A percentile compares a stretch with the other conserved stretches of the same genome.
phyloP scores from a whole-genome alignment of 2,113 vertebrate genomes.

The Pitta sordida region DNA sequence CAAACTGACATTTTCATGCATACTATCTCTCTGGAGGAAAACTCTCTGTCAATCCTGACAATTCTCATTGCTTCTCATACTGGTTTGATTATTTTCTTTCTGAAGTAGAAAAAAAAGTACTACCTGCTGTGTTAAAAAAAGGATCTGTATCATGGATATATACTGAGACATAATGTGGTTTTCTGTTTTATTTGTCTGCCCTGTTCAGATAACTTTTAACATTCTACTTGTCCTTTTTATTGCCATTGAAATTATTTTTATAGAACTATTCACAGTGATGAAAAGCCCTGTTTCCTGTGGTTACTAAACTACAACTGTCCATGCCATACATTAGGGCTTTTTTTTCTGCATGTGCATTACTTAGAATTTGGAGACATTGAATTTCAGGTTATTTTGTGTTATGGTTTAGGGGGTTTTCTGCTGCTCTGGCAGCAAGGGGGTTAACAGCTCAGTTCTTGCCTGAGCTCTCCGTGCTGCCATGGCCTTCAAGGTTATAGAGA shows the following conservation, averaged over 20 bases:
- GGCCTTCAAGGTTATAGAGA: no score
- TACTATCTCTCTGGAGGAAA: background rate
- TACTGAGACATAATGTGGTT: background rate
- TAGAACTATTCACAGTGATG: background rate
- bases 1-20: background rate
- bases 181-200: background rate
- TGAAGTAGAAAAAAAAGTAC: background rate
- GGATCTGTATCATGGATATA: background rate
- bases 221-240: background rate
- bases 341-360: background rate
- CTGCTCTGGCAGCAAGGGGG: no score
- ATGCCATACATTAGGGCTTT: background rate
- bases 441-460: no score
- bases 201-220: background rate
- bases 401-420: no score
- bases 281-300: background rate
- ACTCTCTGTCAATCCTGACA: background rate
- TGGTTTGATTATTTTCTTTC: background rate
- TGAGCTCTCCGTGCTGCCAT: no score
- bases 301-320: background rate
- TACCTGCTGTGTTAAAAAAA: background rate
- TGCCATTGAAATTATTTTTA: background rate
- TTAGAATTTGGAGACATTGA: background rate
- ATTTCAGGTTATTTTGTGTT: no score
- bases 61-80: background rate